Evolutionary conservation across 2,888 invertebrate genomes (phyloP).

Genomic region (Tipula unca): DNA sequence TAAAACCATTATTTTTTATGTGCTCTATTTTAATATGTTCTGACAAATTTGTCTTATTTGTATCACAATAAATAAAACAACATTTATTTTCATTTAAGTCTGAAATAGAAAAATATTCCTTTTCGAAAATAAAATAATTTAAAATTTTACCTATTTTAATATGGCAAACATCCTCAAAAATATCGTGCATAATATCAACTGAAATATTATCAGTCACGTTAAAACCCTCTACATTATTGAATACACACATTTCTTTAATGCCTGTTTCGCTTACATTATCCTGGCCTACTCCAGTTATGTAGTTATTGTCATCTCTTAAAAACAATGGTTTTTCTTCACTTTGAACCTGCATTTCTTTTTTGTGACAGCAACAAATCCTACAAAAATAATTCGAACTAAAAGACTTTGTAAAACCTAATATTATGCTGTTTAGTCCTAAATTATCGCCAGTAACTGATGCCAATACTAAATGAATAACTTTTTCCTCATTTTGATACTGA

Average conservation of each 20-base stretch:
- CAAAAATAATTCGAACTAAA: constrained; percentile 16
- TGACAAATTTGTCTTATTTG: not conserved
- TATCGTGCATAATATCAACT: not conserved
- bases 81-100: not conserved
- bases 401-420: constrained; percentile 16
- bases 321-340: constrained; percentile 1
- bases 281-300: not conserved
- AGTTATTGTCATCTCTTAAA: constrained; percentile 21
- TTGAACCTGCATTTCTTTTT: constrained; percentile 20
- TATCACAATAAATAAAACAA: not conserved
- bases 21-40: too few relatives aligned
- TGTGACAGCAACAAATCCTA: constrained; percentile 19
- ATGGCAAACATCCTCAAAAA: not conserved
- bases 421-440: constrained; percentile 20
- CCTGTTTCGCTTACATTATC: constrained; percentile 14
- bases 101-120: not conserved
- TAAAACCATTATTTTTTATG: not conserved
- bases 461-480: not conserved
- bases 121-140: not conserved
- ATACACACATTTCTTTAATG: constrained; percentile 20
- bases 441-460: constrained; percentile 21
- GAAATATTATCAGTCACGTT: constrained; percentile 8
- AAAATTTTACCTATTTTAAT: not conserved
- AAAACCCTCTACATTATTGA: constrained; percentile 24
- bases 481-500: too few relatives aligned